Evolutionary conservation across 2,113 vertebrate genomes (phyloP), one percentile per base, ranked within the genome.

Genomic region (Eurystomus gularis): DNA sequence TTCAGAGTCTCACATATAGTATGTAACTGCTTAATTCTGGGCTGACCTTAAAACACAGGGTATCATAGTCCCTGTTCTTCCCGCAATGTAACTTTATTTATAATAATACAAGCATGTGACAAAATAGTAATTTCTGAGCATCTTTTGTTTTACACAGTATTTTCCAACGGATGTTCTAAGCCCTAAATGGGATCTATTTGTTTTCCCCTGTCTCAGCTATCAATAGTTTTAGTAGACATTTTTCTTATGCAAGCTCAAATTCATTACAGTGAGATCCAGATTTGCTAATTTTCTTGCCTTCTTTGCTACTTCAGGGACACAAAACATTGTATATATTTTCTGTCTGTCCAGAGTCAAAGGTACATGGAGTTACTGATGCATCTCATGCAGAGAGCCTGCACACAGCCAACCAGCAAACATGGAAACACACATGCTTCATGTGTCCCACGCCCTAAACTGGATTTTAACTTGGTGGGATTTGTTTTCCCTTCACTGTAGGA

Each of bases 391-490:
- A 25, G 4, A 52, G 8, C 15, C 17, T 33, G n/a, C 23, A 35
- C 17, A 49, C 11, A n/a, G 3, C 7, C n/a, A 61, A 13, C 29
- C 29, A 72, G n/a, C 2, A 62, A 52, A 40, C n/a, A 19, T 0
- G 2, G 10, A 58, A 66, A 57, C 0, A 1, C 4, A 28, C 15
- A 33, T 6, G 11, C 1, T 2, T 2, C 13, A 7, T 3, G 0
- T 26, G 6, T 58, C 18, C 31, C 3, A 3, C 6, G 8, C 14
- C 16, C 20, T 46, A 46, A 88, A 62, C 2, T 4, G 40, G 4
- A 11, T 79, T 86, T 66, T 82, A 68, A n/a, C 5, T 17, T 1
- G 0, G 14, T 28, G 15, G 8, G 33, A 42, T 64, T 60, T 23
- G 16, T 64, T 91, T 31, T 65, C 21, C 23, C 19, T 57, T 88